A percentile compares a stretch with the other conserved stretches of the same genome.
Conservation (phyloP, 2,888 invertebrate species). For the Phania funesta region DNA sequence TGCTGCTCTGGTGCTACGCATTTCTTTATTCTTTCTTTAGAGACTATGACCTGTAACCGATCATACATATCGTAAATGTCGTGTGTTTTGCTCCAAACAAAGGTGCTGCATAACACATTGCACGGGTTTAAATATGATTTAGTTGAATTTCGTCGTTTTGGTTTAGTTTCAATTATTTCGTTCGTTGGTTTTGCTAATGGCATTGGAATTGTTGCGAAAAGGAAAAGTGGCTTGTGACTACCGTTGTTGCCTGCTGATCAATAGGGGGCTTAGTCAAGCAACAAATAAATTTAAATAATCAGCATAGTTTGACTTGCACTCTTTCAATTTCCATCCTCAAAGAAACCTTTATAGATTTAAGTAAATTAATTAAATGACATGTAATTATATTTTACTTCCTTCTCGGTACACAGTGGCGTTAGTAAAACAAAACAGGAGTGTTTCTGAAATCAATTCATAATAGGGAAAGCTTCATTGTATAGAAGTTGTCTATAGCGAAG, state of each 20-base stretch:
- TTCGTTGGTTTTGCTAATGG: neutral
- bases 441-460: no score
- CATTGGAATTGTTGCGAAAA: neutral
- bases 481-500: no score
- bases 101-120: neutral
- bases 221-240: neutral
- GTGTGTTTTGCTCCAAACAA: neutral
- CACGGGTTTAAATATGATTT: conserved; percentile 13
- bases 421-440: no score
- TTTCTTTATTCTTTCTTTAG: conserved; percentile 40
- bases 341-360: no score
- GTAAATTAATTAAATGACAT: no score
- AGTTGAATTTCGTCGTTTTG: neutral
- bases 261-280: neutral
- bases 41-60: conserved; percentile 60
- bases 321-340: no score
- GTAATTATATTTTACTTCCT: no score
- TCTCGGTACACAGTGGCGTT: no score
- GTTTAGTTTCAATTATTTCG: conserved; percentile 28
- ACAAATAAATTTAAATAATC: no score
- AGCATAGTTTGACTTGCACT: no score
- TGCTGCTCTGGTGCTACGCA: neutral
- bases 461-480: no score
- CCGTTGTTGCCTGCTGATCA: neutral
- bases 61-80: conserved; percentile 46